Base-by-base conservation (phyloP, 2,797 vertebrate species). In the Gymnoscopelus braueri region DNA sequence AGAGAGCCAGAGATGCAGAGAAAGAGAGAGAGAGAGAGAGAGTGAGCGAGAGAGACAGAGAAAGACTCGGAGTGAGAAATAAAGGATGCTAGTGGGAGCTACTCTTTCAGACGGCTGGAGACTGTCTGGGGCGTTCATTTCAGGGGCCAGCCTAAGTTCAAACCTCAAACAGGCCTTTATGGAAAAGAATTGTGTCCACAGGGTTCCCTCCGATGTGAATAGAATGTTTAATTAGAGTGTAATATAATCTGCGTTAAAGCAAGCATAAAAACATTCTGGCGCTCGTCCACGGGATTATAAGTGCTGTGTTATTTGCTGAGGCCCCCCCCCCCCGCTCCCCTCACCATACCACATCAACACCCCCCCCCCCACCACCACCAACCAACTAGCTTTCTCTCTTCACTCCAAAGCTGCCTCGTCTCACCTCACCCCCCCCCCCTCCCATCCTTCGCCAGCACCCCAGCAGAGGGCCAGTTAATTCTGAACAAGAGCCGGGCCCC, bases 141-240 rank as follows among this genome's bases (percentile, higher is more conserved):
- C 83, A 24, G 77, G 29, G 90, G 84, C 86, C 86, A 91, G 89
- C 87, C 84, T 62, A 39, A 88, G 93, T 93, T 93, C 92, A 93
- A 92, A 93, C 90, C 90, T 93, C 91, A 94, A 91, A 92, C 84
- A 88, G 89, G 85, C 88, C 90, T 92, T 93, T 94, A 89, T 88
- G 86, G 79, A 85, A 77, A 83, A 92, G 91, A 91, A 91, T 87
- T 79, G 90, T 87, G 89, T 92, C 93, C 83, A 73, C 89, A 81
- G 91, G 92, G 92, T 91, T 93, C 89, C 93, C 83, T 85, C 51
- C 60, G 62, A 80, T 87, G 88, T 91, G 91, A 93, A 93, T 89
- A 91, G 92, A 92, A 93, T 92, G 89, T 93, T 94, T 94, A 94
- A 95, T 95, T 94, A 94, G 93, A 93, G 89, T 92, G 93, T 94